phyloP scores from a whole-genome alignment of 2,888 invertebrate species.

The Drosophila limbata region DNA sequence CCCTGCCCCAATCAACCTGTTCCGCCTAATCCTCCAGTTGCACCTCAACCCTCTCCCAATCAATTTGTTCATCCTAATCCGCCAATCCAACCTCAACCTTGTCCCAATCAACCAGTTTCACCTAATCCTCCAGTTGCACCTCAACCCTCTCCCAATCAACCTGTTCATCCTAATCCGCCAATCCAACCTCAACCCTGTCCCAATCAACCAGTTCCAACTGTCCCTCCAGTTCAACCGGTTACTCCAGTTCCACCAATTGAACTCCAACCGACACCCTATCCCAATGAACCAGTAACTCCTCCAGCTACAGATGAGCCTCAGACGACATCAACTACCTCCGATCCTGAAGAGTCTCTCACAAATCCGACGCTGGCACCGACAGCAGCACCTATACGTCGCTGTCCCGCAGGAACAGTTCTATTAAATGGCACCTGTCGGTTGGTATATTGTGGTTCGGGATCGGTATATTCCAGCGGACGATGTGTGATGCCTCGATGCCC shows the following conservation, averaged over 20 bases:
- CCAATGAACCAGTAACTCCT: constrained; percentile 3
- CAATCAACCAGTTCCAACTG: constrained; percentile 2
- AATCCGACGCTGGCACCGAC: constrained; percentile 30
- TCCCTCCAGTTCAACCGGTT: constrained; percentile 19
- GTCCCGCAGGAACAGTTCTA: constrained; percentile 66
- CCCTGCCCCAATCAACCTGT: constrained; percentile 6
- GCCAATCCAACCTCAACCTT: not conserved
- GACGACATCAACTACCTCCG: constrained; percentile 18
- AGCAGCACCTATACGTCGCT: constrained; percentile 43
- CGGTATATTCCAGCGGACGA: constrained; percentile 46
- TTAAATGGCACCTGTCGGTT: constrained; percentile 63
- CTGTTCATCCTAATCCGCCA: constrained; percentile 3
- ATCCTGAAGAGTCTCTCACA: constrained; percentile 12
- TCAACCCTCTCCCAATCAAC: not conserved
- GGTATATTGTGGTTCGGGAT: constrained; percentile 67
- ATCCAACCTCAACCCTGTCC: not conserved
- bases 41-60: too few relatives aligned
- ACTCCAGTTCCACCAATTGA: constrained; percentile 16
- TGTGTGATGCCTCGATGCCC: constrained; percentile 72
- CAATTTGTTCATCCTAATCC: constrained; percentile 2
- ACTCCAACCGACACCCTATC: constrained; percentile 8
- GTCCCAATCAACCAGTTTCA: constrained; percentile 4
- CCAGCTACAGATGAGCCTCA: not conserved
- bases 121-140: constrained; percentile 8
- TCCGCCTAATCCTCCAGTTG: constrained; percentile 4